Evolutionary conservation across 2,113 vertebrate genomes (phyloP).

Genomic region (Toxostoma redivivum): DNA sequence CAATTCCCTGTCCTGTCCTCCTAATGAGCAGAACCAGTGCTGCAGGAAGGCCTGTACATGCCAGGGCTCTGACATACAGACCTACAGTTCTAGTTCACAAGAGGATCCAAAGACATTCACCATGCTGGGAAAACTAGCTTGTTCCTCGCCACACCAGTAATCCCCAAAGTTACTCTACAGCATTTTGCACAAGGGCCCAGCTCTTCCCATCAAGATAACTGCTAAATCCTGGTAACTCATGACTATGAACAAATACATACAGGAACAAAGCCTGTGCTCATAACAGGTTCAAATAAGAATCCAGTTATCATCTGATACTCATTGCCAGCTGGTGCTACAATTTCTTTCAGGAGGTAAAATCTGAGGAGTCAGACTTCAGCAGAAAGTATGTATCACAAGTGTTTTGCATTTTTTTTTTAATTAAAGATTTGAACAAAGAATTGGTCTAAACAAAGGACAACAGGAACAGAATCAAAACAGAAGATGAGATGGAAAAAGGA

Average conservation of each 20-base stretch:
- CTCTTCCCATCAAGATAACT: not conserved
- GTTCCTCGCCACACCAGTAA: not conserved
- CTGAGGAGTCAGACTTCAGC: not conserved
- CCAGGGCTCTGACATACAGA: not conserved
- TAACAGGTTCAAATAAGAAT: not conserved
- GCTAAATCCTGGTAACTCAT: not conserved
- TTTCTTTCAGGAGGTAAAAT: not conserved
- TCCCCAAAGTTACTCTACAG: not conserved
- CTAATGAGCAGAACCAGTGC: not conserved
- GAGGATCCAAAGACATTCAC: not conserved
- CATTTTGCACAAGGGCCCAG: not conserved
- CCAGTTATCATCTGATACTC: not conserved
- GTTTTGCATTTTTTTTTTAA: not conserved
- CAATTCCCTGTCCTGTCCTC: too few species aligned
- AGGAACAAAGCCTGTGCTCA: not conserved
- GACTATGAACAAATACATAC: rapidly evolving
- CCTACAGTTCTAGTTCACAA: not conserved
- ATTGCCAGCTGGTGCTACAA: not conserved
- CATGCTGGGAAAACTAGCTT: not conserved
- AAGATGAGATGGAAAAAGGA: not conserved
- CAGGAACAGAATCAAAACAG: rapidly evolving
- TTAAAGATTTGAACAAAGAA: not conserved
- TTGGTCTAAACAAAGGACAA: not conserved
- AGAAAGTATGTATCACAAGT: not conserved
- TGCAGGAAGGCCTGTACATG: not conserved